These are phyloP conservation scores for Bradynema listronoti DNA, from an alignment of 1,140 invertebrate genomes.

Conservation along the genomic window DNA sequence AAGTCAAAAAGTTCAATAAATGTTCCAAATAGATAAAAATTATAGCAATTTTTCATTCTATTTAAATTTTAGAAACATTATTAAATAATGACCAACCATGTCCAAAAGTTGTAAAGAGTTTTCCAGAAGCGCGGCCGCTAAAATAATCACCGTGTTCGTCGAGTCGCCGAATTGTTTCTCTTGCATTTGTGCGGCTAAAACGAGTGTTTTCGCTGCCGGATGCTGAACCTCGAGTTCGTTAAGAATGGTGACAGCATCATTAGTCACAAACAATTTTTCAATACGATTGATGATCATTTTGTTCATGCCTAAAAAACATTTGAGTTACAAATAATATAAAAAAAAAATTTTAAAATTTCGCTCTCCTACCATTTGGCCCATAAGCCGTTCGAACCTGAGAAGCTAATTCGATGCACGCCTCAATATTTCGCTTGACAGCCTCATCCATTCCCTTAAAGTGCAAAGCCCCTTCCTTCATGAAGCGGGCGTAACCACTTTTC, in stretches of 20 bases:
- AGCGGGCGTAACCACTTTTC: constrained; percentile 53
- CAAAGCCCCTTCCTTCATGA: constrained; percentile 63
- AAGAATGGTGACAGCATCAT: constrained; percentile 96
- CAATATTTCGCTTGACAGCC: constrained; percentile 89
- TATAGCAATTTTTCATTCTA: too few species aligned
- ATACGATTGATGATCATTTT: constrained; percentile 99
- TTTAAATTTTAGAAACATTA: too few species aligned
- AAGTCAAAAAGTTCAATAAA: too few species aligned
- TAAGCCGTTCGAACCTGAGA: constrained; percentile 85
- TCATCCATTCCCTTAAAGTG: constrained; percentile 92
- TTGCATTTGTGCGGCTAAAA: constrained; percentile 92
- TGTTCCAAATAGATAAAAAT: too few species aligned
- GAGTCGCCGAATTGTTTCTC: constrained; percentile 97
- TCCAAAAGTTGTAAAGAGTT: constrained; percentile 82
- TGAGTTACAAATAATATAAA: neutral
- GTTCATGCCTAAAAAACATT: constrained; percentile 75
- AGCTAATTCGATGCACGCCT: constrained; percentile 87
- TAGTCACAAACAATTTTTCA: constrained; percentile 96
- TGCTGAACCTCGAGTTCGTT: constrained; percentile 90
- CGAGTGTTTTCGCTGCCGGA: constrained; percentile 93
- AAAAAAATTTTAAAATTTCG: constrained; percentile 20
- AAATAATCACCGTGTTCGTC: constrained; percentile 92
- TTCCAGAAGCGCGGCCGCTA: constrained; percentile 84
- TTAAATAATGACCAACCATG: constrained; percentile 64
- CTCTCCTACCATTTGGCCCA: constrained; percentile 70